phyloP scores from a whole-genome alignment of 2,797 vertebrate species.

The Gymnothorax javanicus region DNA sequence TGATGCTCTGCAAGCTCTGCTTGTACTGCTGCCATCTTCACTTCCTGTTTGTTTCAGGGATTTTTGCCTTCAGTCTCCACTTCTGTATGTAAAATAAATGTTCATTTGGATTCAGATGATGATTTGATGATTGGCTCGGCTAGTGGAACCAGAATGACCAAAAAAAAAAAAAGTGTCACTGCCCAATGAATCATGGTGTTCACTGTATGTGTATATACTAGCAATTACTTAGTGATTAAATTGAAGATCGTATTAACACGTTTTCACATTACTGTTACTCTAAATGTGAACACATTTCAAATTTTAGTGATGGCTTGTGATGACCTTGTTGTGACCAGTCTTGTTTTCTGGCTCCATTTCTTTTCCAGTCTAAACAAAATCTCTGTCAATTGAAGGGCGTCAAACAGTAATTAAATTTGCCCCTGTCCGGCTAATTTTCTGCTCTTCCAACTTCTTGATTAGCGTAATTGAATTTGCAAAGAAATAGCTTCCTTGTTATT shows the following conservation, averaged over 20 bases:
- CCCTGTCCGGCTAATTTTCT: neutral
- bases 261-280: neutral
- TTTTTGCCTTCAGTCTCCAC: too few species aligned
- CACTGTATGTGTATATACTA: neutral
- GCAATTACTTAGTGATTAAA: neutral
- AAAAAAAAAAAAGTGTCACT: too few species aligned
- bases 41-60: too few species aligned
- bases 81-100: too few species aligned
- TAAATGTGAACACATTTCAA: neutral
- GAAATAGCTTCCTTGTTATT: neutral
- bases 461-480: neutral
- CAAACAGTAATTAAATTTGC: constrained; percentile 6
- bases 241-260: neutral
- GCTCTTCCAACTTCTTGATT: neutral
- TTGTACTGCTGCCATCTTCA: too few species aligned
- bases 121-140: too few species aligned
- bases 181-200: too few species aligned
- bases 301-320: neutral
- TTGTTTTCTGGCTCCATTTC: neutral
- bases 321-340: neutral
- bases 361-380: neutral
- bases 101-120: too few species aligned
- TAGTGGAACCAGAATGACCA: too few species aligned
- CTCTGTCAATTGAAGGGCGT: neutral
- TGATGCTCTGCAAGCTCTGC: too few species aligned